Base-by-base conservation (phyloP, 2,797 vertebrate genomes). In the Poeciliopsis turneri region DNA sequence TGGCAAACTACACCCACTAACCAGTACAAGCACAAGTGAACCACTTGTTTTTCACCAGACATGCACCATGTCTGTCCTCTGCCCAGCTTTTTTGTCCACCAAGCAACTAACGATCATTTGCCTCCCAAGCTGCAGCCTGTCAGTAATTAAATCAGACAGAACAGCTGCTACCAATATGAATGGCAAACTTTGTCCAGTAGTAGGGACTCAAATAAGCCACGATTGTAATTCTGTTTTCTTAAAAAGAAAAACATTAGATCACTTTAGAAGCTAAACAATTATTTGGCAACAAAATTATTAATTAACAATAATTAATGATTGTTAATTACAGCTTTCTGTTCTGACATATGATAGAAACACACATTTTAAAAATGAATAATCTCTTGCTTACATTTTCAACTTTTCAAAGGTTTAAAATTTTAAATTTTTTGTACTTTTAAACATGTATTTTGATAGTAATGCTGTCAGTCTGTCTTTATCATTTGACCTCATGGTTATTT, bases 1-100 rank as follows among this genome's bases (percentile, higher is more conserved):
- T 82, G 87, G 83, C 71, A 87, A 87, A 91, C 86, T 89, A 93
- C 92, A 92, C 88, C 66, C 36, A 55, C 82, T 45, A 15, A 10
- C 49, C 69, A 86, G 33, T 76, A 86, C 53, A 76, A 18, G 59
- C 39, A 39, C 4, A 57, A 25, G 4, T 8, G 0, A 72, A 75
- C 23, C 47, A 78, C 46, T 15, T 39, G 0, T 9, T 16, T 23
- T 36, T 47, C 25, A 5, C 15, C 49, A 51, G 47, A 77, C 51
- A 23, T 4, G 45, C 23, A 77, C 2, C 12, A 10, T 30, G 1
- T 0, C 0, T 36, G 0, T 0, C 15, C 7, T 1, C 16, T 5
- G 41, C 8, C 5, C 72, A 43, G 72, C 78, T 80, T 89, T 68
- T 28, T 59, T 43, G 55, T 51, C 46, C 53, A 41, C 41, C 47